Percentiles rank a stretch among this genome's conserved stretches.
phyloP scores from a whole-genome alignment of 2,797 vertebrate genomes.

The Furcifer pardalis region DNA sequence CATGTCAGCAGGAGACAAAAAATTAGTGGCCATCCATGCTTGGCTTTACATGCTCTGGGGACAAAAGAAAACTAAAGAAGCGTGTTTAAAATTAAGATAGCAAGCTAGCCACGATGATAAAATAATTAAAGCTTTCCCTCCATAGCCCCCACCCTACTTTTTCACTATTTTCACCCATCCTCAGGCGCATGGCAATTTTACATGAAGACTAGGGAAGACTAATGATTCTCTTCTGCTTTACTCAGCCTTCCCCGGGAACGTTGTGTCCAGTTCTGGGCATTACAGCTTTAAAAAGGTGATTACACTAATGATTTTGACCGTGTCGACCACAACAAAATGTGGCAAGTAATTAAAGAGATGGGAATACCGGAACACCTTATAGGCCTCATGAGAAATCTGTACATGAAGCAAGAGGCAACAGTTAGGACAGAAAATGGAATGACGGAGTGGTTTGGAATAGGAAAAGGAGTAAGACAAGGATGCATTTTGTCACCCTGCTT shows the following conservation, averaged over 20 bases:
- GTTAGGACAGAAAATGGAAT: no score
- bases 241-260: background rate
- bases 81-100: slow-evolving; percentile 16
- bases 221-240: background rate
- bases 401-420: no score
- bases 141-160: no score
- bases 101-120: background rate
- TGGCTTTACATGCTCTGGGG: background rate
- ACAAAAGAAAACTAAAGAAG: background rate
- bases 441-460: no score
- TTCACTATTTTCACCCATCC: background rate
- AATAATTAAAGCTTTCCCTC: slow-evolving; percentile 4
- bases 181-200: background rate
- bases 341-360: no score
- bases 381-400: no score
- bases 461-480: no score
- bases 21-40: background rate
- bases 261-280: background rate
- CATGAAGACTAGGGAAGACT: background rate
- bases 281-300: background rate
- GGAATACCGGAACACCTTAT: no score
- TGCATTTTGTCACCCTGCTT: no score
- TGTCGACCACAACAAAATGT: background rate
- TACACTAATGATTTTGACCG: background rate
- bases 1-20: background rate